Evolutionary conservation across 2,113 vertebrate species (phyloP), one percentile per base, ranked within the genome.

Genomic region (Mustela lutreola): DNA sequence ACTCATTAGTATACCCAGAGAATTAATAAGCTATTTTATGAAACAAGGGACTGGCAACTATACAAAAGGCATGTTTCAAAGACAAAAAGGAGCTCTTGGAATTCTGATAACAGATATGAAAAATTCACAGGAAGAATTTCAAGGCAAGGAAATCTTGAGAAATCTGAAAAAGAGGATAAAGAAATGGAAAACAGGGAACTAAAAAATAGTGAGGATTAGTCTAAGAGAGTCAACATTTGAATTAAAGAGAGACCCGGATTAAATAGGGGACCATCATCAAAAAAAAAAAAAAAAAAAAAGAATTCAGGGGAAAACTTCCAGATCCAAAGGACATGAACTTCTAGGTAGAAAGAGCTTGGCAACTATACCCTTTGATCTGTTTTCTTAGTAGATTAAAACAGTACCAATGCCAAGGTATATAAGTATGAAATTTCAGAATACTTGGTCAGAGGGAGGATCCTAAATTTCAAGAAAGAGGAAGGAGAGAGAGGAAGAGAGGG

Each of bases 251-350:
- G 10, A n/a, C 4, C 2, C 26, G 12, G 26, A 28, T 79, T 75
- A 92, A 42, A 89, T 50, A 73, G 67, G 93, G 36, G 6, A 84
- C 0, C 0, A 4, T 73, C 8, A 94, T 83, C 31, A 16, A 91
- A 80, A 90, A 9, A 94, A 95, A 94, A 95, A 65, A 62, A 91
- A 81, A 36, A 53, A 93, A 80, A 26, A 14, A 93, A 80, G 67
- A 94, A 85, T 60, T 93, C 73, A 83, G 85, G 26, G n/a, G 39
- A 58, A 83, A 89, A 18, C 33, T 91, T 65, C 26, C n/a, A 39
- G 70, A 67, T 65, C 9, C 60, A 91, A 87, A 92, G 12, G 28
- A 67, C 19, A 19, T n/a, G 22, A 48, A 67, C 92, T 93, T 95
- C 42, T 9, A 85, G n/a, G 58, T 75, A 89, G 19, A 92, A 71